Base-by-base conservation (phyloP, 2,888 invertebrate species). In the Zaprionus bogoriensis region DNA sequence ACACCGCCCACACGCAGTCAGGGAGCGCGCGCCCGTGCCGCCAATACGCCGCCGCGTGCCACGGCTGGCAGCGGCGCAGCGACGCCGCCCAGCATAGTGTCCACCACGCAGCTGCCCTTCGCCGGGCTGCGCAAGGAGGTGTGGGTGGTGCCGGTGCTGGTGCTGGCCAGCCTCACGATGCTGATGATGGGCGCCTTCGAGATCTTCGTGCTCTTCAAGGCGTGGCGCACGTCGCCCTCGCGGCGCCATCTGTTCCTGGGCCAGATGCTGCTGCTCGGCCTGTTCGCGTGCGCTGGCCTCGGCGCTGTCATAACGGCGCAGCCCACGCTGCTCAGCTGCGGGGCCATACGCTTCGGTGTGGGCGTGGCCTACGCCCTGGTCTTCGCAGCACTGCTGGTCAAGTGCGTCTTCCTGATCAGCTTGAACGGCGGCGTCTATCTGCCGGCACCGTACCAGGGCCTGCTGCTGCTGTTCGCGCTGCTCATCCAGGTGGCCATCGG, bases 361-460 rank as follows among this genome's bases (percentile, higher is more conserved):
- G 97, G 97, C 50, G 94, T 96, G 12, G 93, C 96, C 6, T 95
- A 96, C 79, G 95, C 97, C 51, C 93, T 98, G 57, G 96, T 97
- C 63, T 98, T 98, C 91, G 96, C 97, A 36, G 96, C 98, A 0
- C 93, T 98, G 47, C 93, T 98, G 80, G 98, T 98, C 72, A 98
- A 98, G 92, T 96, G 97, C 91, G 97, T 98, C 76, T 98, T 98
- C 90, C 93, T 98, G 64, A 94, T 98, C 76, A 97, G 97, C 88
- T 93, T 98, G 66, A 97, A 98, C 91, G 95, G 96, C 52, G 97
- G 96, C 66, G 97, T 97, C 47, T 98, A 98, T 89, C 92, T 98
- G 54, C 97, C 97, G 52, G 97, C 98, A 5, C 95, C 97, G 10
- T 98, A 98, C 91, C 98, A 98, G 92, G 96, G 95, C 69, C 93